Base-by-base conservation (phyloP, 2,797 vertebrate species). In the Miichthys miiuy region DNA sequence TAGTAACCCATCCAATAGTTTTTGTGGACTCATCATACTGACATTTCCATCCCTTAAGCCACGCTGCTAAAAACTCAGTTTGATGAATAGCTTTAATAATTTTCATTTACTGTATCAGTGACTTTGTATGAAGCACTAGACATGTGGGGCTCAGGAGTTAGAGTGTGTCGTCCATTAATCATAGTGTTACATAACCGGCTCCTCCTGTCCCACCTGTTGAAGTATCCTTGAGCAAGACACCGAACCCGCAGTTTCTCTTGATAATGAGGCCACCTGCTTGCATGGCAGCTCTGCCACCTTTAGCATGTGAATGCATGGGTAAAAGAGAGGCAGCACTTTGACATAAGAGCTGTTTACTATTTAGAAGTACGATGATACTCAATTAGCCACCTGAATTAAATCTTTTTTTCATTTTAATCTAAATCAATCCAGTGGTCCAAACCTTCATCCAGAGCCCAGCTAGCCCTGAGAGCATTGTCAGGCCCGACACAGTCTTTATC, bases 401-500 rank as follows among this genome's bases (percentile, higher is more conserved):
- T 60, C n/a, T 23, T 60, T 60, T 23, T 66, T 41, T 23, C 18
- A 71, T 27, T 63, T 71, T 8, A 27, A 72, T 72, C 17, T 68
- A 10, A 47, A 55, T 71, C 56, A 23, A 34, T 80, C 13, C 30
- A 5, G 14, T 55, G 17, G 57, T 58, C 21, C 18, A 20, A 62
- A 25, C 46, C 46, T 20, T 47, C 66, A n/a, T 3, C 20, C 63
- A 38, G 72, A 72, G 64, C 54, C 20, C 64, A 34, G 17, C 55
- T 30, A 14, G 75, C 14, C 70, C 52, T 18, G 30, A 17, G 44
- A 55, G 71, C 71, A 9, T 0, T 8, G 55, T 64, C 62, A 18
- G 72, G 8, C 48, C 51, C 3, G 30, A 72, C 62, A 3, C 65
- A 4, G 70, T 67, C 75, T 66, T 73, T 76, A 71, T 85, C 82